Percentiles rank a stretch among this genome's conserved stretches.
phyloP scores from a whole-genome alignment of 2,113 vertebrate genomes.

The Oncorhynchus kisutch region DNA sequence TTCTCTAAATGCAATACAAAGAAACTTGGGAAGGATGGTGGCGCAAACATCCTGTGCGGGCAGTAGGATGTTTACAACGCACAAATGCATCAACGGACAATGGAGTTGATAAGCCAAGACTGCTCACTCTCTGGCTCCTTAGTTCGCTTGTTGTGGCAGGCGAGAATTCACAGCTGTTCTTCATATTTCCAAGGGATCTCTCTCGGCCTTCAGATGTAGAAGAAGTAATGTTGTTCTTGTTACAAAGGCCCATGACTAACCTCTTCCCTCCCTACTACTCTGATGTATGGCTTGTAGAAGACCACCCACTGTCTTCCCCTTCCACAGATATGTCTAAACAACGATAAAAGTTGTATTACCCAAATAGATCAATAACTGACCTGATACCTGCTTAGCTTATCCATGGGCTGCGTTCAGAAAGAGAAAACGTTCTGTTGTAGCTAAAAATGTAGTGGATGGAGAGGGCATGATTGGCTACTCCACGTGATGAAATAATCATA shows the following conservation, averaged over 20 bases:
- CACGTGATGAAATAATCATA: not conserved
- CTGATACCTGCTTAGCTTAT: not conserved
- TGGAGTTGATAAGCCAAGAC: slow-evolving; percentile 41
- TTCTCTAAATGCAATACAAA: slow-evolving; percentile 38
- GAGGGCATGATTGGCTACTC: too few species aligned
- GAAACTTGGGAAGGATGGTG: slow-evolving; percentile 26
- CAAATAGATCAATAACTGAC: not conserved
- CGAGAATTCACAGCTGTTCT: slow-evolving; percentile 50
- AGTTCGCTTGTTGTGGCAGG: not conserved
- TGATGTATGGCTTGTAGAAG: slow-evolving; percentile 37
- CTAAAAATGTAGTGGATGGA: not conserved
- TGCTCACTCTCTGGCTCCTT: slow-evolving; percentile 18
- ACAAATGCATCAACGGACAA: slow-evolving; percentile 32
- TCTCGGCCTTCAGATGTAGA: slow-evolving; percentile 17
- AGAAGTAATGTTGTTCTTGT: slow-evolving; percentile 48
- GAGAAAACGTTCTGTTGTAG: not conserved
- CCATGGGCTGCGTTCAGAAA: not conserved
- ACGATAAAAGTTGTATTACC: not conserved
- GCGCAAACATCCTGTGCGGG: slow-evolving; percentile 57
- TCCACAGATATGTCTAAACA: not conserved
- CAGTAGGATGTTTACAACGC: slow-evolving; percentile 60
- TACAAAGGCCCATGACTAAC: slow-evolving; percentile 51
- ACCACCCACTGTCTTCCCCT: slow-evolving; percentile 38
- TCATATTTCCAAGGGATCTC: slow-evolving; percentile 26
- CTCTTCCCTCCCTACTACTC: slow-evolving; percentile 41